phyloP scores from a whole-genome alignment of 1,140 invertebrate genomes.

The Berghia stephanieae region DNA sequence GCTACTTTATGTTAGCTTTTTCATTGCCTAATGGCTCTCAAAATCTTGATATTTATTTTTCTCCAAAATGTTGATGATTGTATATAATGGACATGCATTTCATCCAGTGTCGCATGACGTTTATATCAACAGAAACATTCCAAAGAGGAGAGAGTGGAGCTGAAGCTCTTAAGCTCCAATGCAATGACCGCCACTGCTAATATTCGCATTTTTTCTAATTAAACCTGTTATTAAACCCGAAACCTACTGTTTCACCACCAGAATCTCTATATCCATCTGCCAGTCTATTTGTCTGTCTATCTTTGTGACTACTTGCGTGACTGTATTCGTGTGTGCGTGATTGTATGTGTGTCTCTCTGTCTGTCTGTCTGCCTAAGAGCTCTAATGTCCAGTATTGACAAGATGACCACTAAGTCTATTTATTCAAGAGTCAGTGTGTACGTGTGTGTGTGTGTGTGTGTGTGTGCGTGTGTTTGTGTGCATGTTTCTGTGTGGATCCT shows the following conservation, averaged over 20 bases:
- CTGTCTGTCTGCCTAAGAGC: neutral
- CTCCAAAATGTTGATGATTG: too few relatives aligned
- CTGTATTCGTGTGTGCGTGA: neutral
- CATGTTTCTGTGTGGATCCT: too few relatives aligned
- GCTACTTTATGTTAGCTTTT: neutral
- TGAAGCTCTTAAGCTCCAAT: neutral
- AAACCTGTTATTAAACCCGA: neutral
- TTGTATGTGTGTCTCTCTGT: neutral
- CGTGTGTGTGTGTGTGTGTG: slow-evolving; percentile 13
- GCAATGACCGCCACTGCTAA: too few relatives aligned
- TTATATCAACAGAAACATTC: too few relatives aligned
- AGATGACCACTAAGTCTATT: too few relatives aligned
- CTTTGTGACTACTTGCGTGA: neutral
- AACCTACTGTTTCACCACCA: neutral
- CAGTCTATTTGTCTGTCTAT: neutral
- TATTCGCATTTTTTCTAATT: too few relatives aligned
- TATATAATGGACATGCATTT: too few relatives aligned
- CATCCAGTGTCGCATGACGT: too few relatives aligned
- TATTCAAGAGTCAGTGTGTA: neutral
- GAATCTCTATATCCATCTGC: neutral
- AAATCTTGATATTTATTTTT: too few relatives aligned
- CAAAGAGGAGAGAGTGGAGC: neutral
- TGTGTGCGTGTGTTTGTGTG: slow-evolving; percentile 17
- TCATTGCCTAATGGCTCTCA: too few relatives aligned
- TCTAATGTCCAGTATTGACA: neutral